Evolutionary conservation across 2,113 vertebrate species (phyloP).

Genomic region (Solenodon paradoxus): DNA sequence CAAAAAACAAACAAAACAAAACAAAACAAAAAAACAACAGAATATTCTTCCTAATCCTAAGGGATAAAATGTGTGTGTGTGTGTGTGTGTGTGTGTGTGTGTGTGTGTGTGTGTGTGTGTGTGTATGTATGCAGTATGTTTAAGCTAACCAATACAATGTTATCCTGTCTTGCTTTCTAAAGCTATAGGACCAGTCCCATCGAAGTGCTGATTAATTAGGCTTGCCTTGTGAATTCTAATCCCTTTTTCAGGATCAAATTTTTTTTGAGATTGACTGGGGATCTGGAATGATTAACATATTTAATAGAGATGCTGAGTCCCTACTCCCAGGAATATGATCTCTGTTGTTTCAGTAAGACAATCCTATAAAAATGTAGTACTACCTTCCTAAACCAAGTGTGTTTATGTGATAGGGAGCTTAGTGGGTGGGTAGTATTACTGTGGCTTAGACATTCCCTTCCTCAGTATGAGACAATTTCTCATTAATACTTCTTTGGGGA

Average conservation of each 20-base stretch:
- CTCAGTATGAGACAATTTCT: background rate
- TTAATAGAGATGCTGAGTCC: background rate
- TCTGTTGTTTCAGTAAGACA: background rate
- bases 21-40: background rate
- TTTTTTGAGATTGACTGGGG: background rate
- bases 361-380: background rate
- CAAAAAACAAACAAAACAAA: background rate
- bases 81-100: too few species aligned
- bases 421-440: background rate
- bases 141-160: background rate
- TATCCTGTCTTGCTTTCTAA: background rate
- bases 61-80: too few species aligned
- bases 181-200: accelerated
- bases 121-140: background rate
- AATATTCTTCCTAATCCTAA: background rate
- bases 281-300: background rate
- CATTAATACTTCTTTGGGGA: background rate
- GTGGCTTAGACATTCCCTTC: background rate
- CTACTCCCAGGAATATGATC: background rate
- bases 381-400: background rate
- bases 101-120: too few species aligned
- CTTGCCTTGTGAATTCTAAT: background rate
- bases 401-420: too few species aligned
- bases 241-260: background rate
- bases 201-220: background rate